Base-by-base conservation (phyloP, 2,888 invertebrate genomes). In the Trissolcus japonicus region DNA sequence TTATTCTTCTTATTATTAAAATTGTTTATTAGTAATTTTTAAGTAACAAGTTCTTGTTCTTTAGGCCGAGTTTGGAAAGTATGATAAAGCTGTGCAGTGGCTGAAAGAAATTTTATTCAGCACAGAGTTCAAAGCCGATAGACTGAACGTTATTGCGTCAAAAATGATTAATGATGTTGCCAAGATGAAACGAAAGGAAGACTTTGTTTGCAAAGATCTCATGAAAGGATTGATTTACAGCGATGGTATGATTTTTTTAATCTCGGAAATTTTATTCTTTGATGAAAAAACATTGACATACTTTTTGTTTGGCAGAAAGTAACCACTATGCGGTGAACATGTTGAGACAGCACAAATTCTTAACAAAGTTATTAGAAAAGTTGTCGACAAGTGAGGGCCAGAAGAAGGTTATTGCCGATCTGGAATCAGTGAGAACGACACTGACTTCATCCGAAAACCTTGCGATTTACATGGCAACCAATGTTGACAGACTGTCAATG, bases 121-220 rank as follows among this genome's bases (percentile, higher is more conserved):
- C 6, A 93, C 94, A 0, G 91, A 93, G 80, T 92, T 96, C 81
- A 93, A 93, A 0, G 91, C 92, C 13, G 95, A 96, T 60, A 90
- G 96, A 78, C 87, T 96, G 54, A 92, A 94, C 82, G 93, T 96
- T 25, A 93, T 95, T 79, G 94, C 95, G 0, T 93, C 93, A 77
- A 95, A 96, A 88, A 92, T 97, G 90, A 91, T 94, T 56, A 96
- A 95, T 81, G 94, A 95, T 78, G 94, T 96, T 0, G 91, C 95
- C 0, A 93, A 94, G 87, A 91, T 93, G 63, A 95, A 95, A 86
- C 90, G 94, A 43, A 92, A 93, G 74, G 97, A 96, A 2, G 90
- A 92, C 83, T 92, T 92, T 79, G 93, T 97, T 84, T 92, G 92
- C 6, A 86, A 90, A 7, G 91, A 93, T 82, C 85, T 94, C 4